These are phyloP conservation scores for Spilogale gracilis DNA, from an alignment of 2,113 vertebrate genomes.

Conservation along the genomic window DNA sequence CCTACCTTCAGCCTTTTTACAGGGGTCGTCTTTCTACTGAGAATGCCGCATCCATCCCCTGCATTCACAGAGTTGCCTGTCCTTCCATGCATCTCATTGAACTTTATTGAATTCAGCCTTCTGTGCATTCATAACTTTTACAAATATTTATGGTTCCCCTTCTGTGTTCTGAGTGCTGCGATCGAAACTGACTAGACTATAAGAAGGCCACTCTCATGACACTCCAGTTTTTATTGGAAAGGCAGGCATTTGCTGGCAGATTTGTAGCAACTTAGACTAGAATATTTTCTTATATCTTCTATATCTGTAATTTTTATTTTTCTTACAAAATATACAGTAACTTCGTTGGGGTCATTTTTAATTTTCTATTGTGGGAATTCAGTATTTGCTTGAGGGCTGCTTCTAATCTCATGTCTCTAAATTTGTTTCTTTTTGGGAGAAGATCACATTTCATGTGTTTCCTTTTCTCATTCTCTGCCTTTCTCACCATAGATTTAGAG, in stretches of 20 bases:
- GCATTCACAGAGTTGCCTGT: not conserved
- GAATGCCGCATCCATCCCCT: not conserved
- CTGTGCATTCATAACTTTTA: not conserved
- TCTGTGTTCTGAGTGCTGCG: not conserved
- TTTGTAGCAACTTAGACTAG: not conserved
- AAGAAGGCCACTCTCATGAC: not conserved
- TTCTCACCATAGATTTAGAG: not conserved
- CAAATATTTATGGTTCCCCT: not conserved
- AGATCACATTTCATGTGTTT: not conserved
- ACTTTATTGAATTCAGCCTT: not conserved
- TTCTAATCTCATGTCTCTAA: not conserved
- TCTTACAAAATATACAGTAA: not conserved
- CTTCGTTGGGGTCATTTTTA: not conserved
- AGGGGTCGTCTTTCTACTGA: not conserved
- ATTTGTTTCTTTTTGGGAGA: not conserved
- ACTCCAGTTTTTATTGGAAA: not conserved
- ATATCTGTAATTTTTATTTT: not conserved
- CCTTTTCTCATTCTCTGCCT: not conserved
- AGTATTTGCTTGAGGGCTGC: not conserved
- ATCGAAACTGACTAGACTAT: not conserved
- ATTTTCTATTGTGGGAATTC: not conserved
- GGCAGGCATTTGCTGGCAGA: not conserved
- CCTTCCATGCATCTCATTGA: not conserved
- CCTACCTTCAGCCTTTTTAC: not conserved
- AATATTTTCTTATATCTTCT: not conserved